Evolutionary conservation across 2,797 vertebrate species (phyloP).

Genomic region (Brachyrhaphis roseni): DNA sequence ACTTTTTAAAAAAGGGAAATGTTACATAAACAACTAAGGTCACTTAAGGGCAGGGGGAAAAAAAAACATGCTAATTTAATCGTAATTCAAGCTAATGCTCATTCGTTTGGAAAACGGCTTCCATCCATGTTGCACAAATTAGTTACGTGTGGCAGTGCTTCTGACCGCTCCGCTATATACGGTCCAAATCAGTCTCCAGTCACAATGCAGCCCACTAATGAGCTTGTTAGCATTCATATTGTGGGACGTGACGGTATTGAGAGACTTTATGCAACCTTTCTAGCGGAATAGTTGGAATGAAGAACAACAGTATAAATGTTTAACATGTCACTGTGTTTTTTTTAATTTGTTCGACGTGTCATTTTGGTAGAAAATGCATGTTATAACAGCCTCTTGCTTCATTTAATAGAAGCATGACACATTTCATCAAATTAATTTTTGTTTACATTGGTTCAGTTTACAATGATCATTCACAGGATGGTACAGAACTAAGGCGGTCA

Average conservation of each 20-base stretch:
- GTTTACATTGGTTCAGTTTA: background rate
- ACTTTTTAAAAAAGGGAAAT: background rate
- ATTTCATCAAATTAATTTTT: background rate
- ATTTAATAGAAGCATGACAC: background rate
- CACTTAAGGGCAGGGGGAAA: background rate
- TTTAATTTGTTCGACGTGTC: background rate
- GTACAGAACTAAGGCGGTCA: background rate
- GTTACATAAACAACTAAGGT: background rate
- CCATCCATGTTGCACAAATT: background rate
- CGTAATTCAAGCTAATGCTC: background rate
- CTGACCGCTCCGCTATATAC: background rate
- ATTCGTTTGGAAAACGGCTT: background rate
- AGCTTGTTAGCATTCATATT: background rate
- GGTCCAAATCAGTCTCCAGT: background rate
- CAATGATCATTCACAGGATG: background rate
- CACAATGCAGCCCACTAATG: background rate
- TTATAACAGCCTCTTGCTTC: background rate
- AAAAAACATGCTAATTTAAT: background rate
- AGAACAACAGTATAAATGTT: background rate
- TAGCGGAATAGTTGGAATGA: background rate
- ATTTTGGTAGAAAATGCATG: background rate
- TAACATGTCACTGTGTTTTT: background rate
- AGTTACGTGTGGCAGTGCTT: background rate
- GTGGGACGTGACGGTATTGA: background rate
- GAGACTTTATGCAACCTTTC: background rate